phyloP scores from a whole-genome alignment of 2,113 vertebrate genomes.

The Periophthalmodon schlosseri region DNA sequence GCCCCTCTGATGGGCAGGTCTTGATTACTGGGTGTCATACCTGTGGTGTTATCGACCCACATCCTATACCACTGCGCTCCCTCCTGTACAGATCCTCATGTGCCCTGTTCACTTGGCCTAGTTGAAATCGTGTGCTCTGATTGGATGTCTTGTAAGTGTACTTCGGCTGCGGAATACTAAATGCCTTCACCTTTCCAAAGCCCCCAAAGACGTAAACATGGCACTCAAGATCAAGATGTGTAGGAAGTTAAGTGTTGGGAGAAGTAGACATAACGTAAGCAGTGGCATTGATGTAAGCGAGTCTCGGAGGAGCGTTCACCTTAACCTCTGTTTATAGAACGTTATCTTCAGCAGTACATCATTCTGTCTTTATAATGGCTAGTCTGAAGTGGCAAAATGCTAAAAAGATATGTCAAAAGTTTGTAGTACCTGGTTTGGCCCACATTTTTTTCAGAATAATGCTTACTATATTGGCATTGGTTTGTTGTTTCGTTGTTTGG shows the following conservation, averaged over 20 bases:
- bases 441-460: not conserved
- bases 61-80: not conserved
- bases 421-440: too few relatives aligned
- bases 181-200: not conserved
- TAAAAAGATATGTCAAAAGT: too few relatives aligned
- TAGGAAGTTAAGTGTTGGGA: not conserved
- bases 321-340: constrained; percentile 5
- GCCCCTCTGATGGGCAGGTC: constrained; percentile 32
- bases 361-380: not conserved
- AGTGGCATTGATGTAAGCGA: not conserved
- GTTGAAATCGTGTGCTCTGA: not conserved
- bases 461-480: not conserved
- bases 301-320: not conserved
- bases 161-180: not conserved
- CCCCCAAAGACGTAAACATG: not conserved
- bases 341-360: constrained; percentile 21
- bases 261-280: not conserved
- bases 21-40: constrained; percentile 45
- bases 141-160: not conserved
- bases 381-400: not conserved
- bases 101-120: not conserved
- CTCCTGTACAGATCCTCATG: constrained; percentile 32
- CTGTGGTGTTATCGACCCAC: constrained; percentile 22
- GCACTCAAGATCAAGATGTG: not conserved
- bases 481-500: not conserved